Base-by-base conservation (phyloP, 2,797 vertebrate genomes). In the Pithecia hirsuta region DNA sequence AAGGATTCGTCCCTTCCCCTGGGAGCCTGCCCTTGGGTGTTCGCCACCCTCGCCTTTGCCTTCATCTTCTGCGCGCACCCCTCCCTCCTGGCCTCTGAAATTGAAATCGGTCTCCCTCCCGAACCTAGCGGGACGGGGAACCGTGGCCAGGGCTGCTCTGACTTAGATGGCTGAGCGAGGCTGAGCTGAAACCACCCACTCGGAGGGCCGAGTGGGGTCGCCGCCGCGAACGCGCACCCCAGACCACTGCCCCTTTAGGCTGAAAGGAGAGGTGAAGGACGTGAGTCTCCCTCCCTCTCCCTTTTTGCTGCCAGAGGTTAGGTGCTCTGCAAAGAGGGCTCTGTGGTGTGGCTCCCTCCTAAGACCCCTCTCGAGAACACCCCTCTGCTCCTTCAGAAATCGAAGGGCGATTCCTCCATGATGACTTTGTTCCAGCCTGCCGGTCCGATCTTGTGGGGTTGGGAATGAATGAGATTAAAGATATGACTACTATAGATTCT, bases 381-480 rank as follows among this genome's bases (percentile, higher is more conserved):
- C 91, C 89, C 61, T 76, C 93, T 11, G 86, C 82, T 17, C 4
- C 6, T 72, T 67, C 13, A 0, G 0, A 33, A 72, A 41, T 14
- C 1, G 39, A 52, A 0, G 59, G 0, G 46, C 1, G 0, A 48
- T 92, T 83, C 30, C 0, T 12, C 67, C 39, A 0, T 12, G 0
- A 36, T 1, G 96, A 26, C 95, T 95, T 24, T 4, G 41, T 46
- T 36, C 87, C n/a, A 15, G 61, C 61, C 33, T 26, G 61, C 46
- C 41, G 46, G 39, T 59, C 41, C 3, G 22, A 36, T 85, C 90
- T 12, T 52, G 92, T 22, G 30, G 12, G 86, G 26, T 3, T 85
- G 72, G 92, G 39, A n/a, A 41, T 94, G 97, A 98, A 95, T 96
- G 93, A 81, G 81, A 74, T 70, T 55, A 85, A 87, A 57, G 59